Conservation (phyloP, 2,888 invertebrate genomes). For the Cerastis leucographa region DNA sequence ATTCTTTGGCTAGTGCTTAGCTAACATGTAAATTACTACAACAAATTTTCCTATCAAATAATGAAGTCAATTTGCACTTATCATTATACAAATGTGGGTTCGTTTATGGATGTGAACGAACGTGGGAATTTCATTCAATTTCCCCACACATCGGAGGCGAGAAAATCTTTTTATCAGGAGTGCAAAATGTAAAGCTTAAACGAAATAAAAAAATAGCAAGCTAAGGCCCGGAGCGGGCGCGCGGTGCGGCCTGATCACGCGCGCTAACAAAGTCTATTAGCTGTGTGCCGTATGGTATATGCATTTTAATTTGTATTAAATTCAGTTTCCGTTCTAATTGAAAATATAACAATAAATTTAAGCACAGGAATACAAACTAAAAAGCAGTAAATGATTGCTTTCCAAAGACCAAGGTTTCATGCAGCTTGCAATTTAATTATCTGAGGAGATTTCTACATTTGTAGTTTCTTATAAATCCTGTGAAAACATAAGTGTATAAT, state of each 20-base stretch:
- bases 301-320: conserved; percentile 49
- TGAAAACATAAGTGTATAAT: neutral
- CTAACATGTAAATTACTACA: conserved; percentile 13
- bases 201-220: conserved; percentile 59
- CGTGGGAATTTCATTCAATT: conserved; percentile 56
- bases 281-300: conserved; percentile 20
- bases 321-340: neutral
- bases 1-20: neutral
- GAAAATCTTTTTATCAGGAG: conserved; percentile 54
- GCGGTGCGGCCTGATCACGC: conserved; percentile 23
- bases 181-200: conserved; percentile 57
- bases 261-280: conserved; percentile 45
- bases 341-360: neutral
- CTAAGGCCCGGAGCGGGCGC: conserved; percentile 41
- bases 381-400: neutral
- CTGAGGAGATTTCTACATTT: neutral
- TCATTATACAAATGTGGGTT: conserved; percentile 54
- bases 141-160: conserved; percentile 28
- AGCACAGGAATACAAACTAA: neutral
- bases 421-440: neutral
- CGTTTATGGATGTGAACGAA: conserved; percentile 46
- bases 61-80: conserved; percentile 50
- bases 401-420: neutral
- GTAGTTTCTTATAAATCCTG: neutral
- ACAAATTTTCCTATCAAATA: conserved; percentile 40